These are phyloP conservation scores for Chrysoperla carnea DNA, from an alignment of 1,140 invertebrate genomes.

Conservation along the genomic window DNA sequence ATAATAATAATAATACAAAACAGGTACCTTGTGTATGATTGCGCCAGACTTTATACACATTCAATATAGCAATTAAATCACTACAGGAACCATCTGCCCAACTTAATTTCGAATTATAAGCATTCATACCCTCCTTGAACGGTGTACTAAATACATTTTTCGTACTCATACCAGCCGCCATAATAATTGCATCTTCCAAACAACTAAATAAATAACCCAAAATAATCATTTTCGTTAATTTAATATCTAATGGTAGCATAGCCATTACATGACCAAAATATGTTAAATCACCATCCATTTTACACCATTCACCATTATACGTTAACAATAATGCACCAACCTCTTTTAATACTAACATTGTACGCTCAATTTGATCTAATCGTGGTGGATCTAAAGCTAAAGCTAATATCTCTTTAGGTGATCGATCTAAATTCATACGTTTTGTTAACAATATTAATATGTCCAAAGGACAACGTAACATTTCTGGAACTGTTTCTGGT, in stretches of 20 bases:
- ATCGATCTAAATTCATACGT: slow-evolving; percentile 59
- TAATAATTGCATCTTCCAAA: slow-evolving; percentile 70
- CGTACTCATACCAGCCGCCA: slow-evolving; percentile 65
- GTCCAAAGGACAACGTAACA: slow-evolving; percentile 64
- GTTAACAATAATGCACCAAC: slow-evolving; percentile 49
- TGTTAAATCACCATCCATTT: slow-evolving; percentile 76
- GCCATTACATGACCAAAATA: slow-evolving; percentile 73
- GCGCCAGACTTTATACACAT: slow-evolving; percentile 51
- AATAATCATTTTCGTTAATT: slow-evolving; percentile 67
- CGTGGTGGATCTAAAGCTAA: slow-evolving; percentile 77
- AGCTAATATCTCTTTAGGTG: slow-evolving; percentile 61
- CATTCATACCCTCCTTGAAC: slow-evolving; percentile 47
- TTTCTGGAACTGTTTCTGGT: slow-evolving; percentile 51
- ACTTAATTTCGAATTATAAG: slow-evolving; percentile 58
- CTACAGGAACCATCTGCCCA: slow-evolving; percentile 71
- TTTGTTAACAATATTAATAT: slow-evolving; percentile 73
- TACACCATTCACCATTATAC: slow-evolving; percentile 26
- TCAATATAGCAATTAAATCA: slow-evolving; percentile 67
- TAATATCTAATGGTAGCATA: slow-evolving; percentile 63
- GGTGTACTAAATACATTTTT: slow-evolving; percentile 66
- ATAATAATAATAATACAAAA: too few species aligned
- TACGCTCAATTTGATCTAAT: slow-evolving; percentile 58
- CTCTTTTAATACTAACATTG: slow-evolving; percentile 75
- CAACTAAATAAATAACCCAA: slow-evolving; percentile 77
- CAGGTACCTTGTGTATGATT: too few species aligned